Base-by-base conservation (phyloP, 2,888 invertebrate genomes). In the Pogonocherus hispidulus region DNA sequence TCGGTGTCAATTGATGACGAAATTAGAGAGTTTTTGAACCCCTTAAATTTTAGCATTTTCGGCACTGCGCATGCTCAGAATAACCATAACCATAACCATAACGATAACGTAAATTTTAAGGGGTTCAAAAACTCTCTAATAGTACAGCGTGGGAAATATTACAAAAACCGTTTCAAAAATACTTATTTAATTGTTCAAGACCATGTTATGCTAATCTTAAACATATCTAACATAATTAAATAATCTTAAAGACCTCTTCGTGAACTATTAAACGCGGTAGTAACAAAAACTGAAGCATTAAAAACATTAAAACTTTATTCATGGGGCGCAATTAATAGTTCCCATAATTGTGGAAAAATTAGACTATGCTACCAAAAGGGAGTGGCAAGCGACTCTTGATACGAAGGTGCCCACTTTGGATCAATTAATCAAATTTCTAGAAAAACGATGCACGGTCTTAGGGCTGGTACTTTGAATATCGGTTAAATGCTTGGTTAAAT, bases 101-200 rank as follows among this genome's bases (percentile, higher is more conserved):
- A n/a, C n/a, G n/a, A n/a, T n/a, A n/a, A n/a, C n/a, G n/a, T n/a
- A n/a, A n/a, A n/a, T n/a, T n/a, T n/a, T n/a, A n/a, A n/a, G n/a
- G n/a, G n/a, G n/a, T n/a, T n/a, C n/a, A n/a, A n/a, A n/a, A n/a
- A n/a, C n/a, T n/a, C n/a, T n/a, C 18, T 49, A 19, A 49, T n/a
- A 49, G 19, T 5, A 20, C 18, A 20, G 49, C 49, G 22, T 49
- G 49, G 49, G 22, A 49, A 14, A 49, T 49, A 18, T n/a, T 49
- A 49, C n/a, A 20, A 49, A 49, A 49, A 18, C 8, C 49, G 49
- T 5, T 49, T 49, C n/a, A 49, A 49, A 49, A 49, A 49, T 49
- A 49, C 49, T 3, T 20, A 20, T 18, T 49, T 49, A 49, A 49
- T 20, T n/a, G 49, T 49, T 14, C 49, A 49, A 18, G 49, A 49